Percentiles rank a stretch among this genome's conserved stretches.
phyloP scores from a whole-genome alignment of 2,888 invertebrate genomes.

The Mechanitis mazaeus region DNA sequence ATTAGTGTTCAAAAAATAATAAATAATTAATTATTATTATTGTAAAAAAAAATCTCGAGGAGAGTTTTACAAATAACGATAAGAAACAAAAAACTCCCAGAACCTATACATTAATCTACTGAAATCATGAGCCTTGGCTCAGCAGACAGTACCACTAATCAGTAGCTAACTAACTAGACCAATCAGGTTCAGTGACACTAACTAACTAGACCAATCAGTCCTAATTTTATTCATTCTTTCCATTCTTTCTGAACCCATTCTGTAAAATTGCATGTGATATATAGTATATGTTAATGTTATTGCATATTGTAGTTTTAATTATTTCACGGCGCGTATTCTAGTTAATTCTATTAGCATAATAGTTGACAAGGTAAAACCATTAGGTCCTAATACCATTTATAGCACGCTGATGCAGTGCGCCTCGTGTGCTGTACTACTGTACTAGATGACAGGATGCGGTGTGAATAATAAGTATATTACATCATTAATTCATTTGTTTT shows the following conservation, averaged over 20 bases:
- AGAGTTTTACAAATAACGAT: too few species aligned
- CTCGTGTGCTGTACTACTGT: conserved; percentile 9
- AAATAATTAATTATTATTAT: too few species aligned
- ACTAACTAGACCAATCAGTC: too few species aligned
- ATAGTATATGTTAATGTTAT: conserved; percentile 25
- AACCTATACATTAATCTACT: too few species aligned
- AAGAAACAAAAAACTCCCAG: too few species aligned
- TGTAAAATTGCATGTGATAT: conserved; percentile 18
- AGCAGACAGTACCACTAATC: too few species aligned
- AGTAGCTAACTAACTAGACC: too few species aligned
- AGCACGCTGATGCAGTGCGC: conserved; percentile 23
- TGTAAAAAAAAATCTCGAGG: too few species aligned
- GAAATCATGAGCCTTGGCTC: too few species aligned
- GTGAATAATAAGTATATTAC: not conserved
- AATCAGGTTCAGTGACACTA: too few species aligned
- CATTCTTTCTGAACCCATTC: not conserved
- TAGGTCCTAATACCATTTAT: conserved; percentile 34
- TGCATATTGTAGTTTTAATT: conserved; percentile 36
- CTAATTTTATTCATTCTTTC: too few species aligned
- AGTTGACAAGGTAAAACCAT: conserved; percentile 43
- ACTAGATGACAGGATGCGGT: not conserved
- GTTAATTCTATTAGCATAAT: conserved; percentile 44
- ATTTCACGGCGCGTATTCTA: conserved; percentile 36
- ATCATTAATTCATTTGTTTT: not conserved
- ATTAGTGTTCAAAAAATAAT: too few species aligned